A percentile compares a stretch with the other conserved stretches of the same genome.
Conservation (phyloP, 2,797 vertebrate genomes). For the Allenopithecus nigroviridis region DNA sequence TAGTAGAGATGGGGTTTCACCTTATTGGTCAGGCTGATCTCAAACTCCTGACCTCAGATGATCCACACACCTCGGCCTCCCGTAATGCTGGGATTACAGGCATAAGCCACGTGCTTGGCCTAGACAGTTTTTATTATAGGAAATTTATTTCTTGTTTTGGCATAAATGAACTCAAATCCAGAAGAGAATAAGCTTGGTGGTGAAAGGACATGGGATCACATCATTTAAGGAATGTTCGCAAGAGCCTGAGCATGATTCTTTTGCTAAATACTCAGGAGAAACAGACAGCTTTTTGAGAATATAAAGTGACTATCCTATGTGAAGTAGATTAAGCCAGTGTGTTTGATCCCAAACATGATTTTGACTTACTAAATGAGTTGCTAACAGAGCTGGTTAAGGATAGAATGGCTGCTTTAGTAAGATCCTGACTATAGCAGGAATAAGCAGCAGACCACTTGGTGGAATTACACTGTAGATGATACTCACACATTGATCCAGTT, state of each 20-base stretch:
- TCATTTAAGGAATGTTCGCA: neutral
- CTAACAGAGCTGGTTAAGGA: neutral
- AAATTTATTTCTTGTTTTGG: neutral
- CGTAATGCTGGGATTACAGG: no score
- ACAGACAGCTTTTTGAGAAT: neutral
- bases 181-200: neutral
- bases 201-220: neutral
- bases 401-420: neutral
- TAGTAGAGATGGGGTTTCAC: no score
- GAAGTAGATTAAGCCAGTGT: neutral
- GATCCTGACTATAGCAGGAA: neutral
- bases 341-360: neutral
- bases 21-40: no score
- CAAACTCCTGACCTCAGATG: no score
- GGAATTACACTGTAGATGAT: neutral
- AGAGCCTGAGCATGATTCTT: neutral
- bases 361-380: neutral
- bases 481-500: neutral
- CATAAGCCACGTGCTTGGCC: no score
- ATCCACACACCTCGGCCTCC: no score
- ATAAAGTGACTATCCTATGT: neutral
- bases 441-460: neutral
- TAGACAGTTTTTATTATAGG: neutral
- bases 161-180: neutral
- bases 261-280: neutral